These are phyloP conservation scores for Petrocephalus microphthalmus DNA, from an alignment of 2,113 vertebrate species.

Conservation along the genomic window DNA sequence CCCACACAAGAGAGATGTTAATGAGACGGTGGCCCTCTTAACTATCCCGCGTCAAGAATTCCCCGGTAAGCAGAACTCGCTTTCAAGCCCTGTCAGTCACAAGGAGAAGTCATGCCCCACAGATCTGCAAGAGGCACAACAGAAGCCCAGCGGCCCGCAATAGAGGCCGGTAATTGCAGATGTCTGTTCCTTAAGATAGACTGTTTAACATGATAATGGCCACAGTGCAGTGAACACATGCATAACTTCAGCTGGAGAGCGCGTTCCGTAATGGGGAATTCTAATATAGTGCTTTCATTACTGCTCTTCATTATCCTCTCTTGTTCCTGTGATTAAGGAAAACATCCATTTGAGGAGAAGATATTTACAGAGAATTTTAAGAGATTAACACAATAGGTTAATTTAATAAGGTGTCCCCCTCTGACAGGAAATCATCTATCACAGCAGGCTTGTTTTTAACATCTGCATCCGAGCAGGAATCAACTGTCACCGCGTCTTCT, in stretches of 20 bases:
- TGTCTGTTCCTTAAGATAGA: conserved; percentile 37
- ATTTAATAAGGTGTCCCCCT: conserved; percentile 7
- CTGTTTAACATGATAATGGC: conserved; percentile 38
- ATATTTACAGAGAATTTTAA: conserved; percentile 13
- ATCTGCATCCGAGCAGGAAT: background rate
- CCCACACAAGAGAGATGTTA: background rate
- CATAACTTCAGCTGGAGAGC: background rate
- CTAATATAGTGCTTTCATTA: conserved; percentile 24
- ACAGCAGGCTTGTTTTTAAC: background rate
- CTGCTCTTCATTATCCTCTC: conserved; percentile 15
- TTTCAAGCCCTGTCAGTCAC: conserved; percentile 24
- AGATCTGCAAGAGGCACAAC: conserved; percentile 37
- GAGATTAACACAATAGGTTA: conserved; percentile 16
- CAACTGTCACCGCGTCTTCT: background rate
- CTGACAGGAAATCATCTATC: background rate
- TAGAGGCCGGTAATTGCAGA: conserved; percentile 39
- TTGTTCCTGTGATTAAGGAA: conserved; percentile 19
- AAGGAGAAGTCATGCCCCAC: conserved; percentile 29
- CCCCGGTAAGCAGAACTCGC: background rate
- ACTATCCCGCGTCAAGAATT: conserved; percentile 13
- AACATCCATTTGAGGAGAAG: conserved; percentile 3
- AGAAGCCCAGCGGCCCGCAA: conserved; percentile 35
- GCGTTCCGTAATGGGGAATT: conserved; percentile 13
- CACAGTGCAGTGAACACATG: conserved; percentile 15
- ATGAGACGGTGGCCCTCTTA: conserved; percentile 18